Percentiles rank a stretch among this genome's conserved stretches.
Conservation (phyloP, 2,888 invertebrate species). For the Conchocele bisecta region DNA sequence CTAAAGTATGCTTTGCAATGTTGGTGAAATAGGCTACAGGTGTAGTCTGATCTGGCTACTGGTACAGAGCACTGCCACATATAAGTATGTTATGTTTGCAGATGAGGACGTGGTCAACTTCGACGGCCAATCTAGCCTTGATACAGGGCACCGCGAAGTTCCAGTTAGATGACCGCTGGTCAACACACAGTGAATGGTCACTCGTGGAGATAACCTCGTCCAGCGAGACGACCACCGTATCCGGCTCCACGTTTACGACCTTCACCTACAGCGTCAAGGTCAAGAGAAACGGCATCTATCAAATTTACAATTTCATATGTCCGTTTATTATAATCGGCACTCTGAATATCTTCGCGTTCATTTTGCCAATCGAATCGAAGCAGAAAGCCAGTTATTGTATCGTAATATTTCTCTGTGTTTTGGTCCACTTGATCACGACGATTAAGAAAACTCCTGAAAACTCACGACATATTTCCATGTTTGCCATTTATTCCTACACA, state of each 20-base stretch:
- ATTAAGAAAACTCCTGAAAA: slow-evolving; percentile 22
- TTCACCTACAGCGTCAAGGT: slow-evolving; percentile 32
- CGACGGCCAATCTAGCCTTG: slow-evolving; percentile 17
- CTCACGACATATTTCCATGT: slow-evolving; percentile 43
- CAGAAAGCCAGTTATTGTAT: slow-evolving; percentile 35
- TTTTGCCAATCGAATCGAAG: slow-evolving; percentile 31
- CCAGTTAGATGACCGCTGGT: slow-evolving; percentile 33
- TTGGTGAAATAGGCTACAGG: too few relatives aligned
- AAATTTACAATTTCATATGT: slow-evolving; percentile 41
- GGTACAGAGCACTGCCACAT: not conserved
- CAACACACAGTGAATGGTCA: slow-evolving; percentile 44
- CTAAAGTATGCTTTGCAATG: too few relatives aligned
- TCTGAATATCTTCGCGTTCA: slow-evolving; percentile 43
- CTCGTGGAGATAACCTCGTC: slow-evolving; percentile 2
- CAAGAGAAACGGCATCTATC: slow-evolving; percentile 36
- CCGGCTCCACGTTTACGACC: slow-evolving; percentile 12
- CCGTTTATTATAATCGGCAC: slow-evolving; percentile 43
- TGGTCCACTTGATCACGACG: slow-evolving; percentile 9
- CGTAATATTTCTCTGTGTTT: not conserved
- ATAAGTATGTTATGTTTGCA: slow-evolving; percentile 10
- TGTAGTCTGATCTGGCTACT: not conserved
- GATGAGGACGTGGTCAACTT: slow-evolving; percentile 48
- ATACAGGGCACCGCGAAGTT: slow-evolving; percentile 30
- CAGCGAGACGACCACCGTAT: slow-evolving; percentile 5
- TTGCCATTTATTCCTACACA: slow-evolving; percentile 28